Conservation (phyloP, 2,888 invertebrate genomes). For the Tupiocoris notatus region DNA sequence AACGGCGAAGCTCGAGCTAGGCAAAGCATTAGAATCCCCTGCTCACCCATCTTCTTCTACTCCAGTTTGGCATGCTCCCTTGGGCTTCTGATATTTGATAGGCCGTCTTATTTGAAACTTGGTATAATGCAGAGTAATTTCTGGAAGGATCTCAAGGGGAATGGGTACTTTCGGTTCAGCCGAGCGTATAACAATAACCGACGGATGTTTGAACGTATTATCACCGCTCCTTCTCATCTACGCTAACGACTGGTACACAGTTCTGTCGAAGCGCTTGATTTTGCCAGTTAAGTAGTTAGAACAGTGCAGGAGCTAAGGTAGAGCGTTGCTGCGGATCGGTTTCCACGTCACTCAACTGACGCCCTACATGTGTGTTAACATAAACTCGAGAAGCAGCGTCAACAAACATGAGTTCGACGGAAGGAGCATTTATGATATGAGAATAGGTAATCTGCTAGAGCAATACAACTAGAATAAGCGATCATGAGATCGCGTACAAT, state of each 20-base stretch:
- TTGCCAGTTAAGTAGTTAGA: neutral
- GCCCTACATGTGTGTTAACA: neutral
- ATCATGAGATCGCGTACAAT: no score
- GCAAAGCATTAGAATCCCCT: neutral
- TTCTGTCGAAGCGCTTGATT: neutral
- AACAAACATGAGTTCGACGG: no score
- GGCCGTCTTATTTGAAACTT: constrained; percentile 23
- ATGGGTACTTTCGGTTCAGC: neutral
- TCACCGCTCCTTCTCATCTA: neutral
- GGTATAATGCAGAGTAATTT: neutral
- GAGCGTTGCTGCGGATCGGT: neutral
- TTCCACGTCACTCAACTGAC: neutral
- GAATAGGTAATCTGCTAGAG: no score
- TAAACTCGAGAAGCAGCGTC: no score
- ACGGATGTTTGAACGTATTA: neutral
- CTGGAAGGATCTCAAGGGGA: neutral
- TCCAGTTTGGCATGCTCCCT: neutral
- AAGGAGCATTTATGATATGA: no score
- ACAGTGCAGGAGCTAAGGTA: neutral
- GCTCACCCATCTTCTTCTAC: neutral
- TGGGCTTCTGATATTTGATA: neutral
- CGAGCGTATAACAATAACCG: neutral
- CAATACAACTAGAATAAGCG: no score
- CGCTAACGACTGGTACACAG: neutral
- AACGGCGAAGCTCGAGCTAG: neutral